These are phyloP conservation scores for Lepas anatifera DNA, from an alignment of 2,888 invertebrate species.

Conservation along the genomic window DNA sequence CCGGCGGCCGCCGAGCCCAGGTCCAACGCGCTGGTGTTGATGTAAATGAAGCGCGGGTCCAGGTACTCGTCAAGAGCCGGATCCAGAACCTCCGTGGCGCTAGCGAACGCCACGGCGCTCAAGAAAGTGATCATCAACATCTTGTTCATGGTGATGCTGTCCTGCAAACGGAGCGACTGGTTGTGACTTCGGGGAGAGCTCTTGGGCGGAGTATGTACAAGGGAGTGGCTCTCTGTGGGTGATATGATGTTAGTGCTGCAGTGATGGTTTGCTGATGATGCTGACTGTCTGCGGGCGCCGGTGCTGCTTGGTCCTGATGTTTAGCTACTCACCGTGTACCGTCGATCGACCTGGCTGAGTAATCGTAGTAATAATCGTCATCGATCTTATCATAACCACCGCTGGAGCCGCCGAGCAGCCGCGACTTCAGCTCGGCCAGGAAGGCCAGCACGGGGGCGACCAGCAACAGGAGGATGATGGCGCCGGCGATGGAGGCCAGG, in stretches of 20 bases:
- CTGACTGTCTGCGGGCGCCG: too few species aligned
- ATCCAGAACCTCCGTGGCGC: neutral
- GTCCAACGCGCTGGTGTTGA: neutral
- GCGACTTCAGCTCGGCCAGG: neutral
- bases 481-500: neutral
- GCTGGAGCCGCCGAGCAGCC: neutral
- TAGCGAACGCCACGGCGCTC: neutral
- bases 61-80: neutral
- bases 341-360: too few species aligned
- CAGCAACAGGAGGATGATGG: neutral
- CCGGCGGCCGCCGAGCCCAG: neutral
- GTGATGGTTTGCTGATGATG: too few species aligned
- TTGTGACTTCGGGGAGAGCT: too few species aligned
- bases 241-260: too few species aligned
- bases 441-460: neutral
- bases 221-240: neutral
- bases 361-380: neutral
- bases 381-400: neutral
- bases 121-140: neutral
- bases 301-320: too few species aligned
- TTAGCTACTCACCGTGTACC: too few species aligned
- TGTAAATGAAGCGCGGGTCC: neutral
- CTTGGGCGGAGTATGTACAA: too few species aligned
- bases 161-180: too few species aligned
- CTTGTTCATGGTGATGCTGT: conserved; percentile 7